These are phyloP conservation scores for Coremacera marginata DNA, from an alignment of 2,888 invertebrate species.

Conservation along the genomic window DNA sequence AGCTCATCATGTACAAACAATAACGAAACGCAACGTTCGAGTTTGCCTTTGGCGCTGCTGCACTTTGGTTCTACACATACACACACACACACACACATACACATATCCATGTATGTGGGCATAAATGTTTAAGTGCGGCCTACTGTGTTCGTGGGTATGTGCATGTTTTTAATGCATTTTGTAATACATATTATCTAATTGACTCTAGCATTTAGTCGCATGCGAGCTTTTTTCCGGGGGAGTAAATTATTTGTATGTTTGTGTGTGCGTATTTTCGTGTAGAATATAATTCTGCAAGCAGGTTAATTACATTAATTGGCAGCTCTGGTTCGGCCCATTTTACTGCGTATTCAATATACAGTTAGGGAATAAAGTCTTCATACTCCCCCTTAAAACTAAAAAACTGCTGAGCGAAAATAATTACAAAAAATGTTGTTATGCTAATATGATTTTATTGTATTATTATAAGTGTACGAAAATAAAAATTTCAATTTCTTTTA, in stretches of 20 bases:
- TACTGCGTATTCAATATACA: too few species aligned
- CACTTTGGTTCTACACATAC: constrained; percentile 10
- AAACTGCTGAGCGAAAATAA: too few species aligned
- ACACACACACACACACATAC: not conserved
- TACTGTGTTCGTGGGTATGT: not conserved
- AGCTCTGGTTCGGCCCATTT: constrained; percentile 8
- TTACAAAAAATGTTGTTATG: too few species aligned
- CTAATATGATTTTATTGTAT: too few species aligned
- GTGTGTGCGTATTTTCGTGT: not conserved
- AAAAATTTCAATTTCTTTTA: too few species aligned
- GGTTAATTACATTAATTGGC: constrained; percentile 19
- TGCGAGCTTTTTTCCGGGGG: constrained; percentile 13
- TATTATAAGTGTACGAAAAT: too few species aligned
- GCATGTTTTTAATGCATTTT: constrained; percentile 23
- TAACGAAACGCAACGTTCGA: not conserved
- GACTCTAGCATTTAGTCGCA: constrained; percentile 18
- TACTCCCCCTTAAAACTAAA: too few species aligned
- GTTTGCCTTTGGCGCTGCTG: not conserved
- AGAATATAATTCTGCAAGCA: not conserved
- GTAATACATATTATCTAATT: constrained; percentile 30
- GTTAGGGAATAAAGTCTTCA: too few species aligned
- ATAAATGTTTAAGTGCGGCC: not conserved
- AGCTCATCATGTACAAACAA: constrained; percentile 2
- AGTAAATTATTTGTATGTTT: not conserved
- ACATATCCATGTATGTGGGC: not conserved